Conservation (phyloP, 2,113 vertebrate genomes). For the Salvator merianae region DNA sequence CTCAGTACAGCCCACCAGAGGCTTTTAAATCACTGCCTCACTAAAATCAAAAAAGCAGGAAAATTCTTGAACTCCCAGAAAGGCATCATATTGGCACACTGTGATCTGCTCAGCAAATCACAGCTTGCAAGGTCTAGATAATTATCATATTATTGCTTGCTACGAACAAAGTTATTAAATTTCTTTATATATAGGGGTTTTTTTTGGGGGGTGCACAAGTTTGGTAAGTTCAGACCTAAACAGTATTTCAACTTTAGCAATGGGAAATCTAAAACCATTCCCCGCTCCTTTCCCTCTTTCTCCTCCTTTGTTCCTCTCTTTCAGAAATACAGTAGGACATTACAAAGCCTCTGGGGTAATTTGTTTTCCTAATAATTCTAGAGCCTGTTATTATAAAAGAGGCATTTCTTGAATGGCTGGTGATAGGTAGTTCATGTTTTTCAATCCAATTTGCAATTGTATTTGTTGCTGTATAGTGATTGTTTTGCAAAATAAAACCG, state of each 20-base stretch:
- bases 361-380: conserved; percentile 78
- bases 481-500: conserved; percentile 90
- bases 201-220: conserved; percentile 17
- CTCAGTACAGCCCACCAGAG: not conserved
- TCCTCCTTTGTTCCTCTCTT: not conserved
- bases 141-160: conserved; percentile 36
- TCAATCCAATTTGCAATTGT: conserved; percentile 87
- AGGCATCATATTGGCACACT: not conserved
- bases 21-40: not conserved
- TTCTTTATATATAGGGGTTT: conserved; percentile 58
- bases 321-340: conserved; percentile 59
- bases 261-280: conserved; percentile 68
- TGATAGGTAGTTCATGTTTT: conserved; percentile 90
- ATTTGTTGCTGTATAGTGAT: conserved; percentile 91
- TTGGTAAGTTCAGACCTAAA: conserved; percentile 53
- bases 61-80: not conserved
- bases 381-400: conserved; percentile 81
- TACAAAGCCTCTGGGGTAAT: conserved; percentile 67
- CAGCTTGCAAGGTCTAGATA: conserved; percentile 32
- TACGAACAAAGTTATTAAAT: conserved; percentile 49
- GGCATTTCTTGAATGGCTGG: conserved; percentile 84
- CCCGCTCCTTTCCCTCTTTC: not conserved
- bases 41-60: not conserved
- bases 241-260: conserved; percentile 85
- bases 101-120: not conserved